Conservation (phyloP, 2,888 invertebrate species). For the Tolmerus cingulatus region DNA sequence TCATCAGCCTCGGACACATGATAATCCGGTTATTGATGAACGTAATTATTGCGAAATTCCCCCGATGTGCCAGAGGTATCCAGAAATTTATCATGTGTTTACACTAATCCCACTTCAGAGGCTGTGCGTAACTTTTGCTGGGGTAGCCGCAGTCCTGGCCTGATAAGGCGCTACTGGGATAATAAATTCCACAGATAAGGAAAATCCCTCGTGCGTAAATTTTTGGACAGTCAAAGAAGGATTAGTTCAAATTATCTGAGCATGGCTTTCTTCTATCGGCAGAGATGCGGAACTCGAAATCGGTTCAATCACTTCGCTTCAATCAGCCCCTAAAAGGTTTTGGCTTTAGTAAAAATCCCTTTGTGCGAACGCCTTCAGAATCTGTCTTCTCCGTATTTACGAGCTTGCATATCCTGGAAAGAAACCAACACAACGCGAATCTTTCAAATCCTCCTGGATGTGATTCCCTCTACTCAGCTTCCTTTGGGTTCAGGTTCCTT, state of each 20-base stretch:
- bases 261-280: neutral
- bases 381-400: neutral
- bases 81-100: constrained; percentile 39
- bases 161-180: constrained; percentile 9
- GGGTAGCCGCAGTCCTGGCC: neutral
- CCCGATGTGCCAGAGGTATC: constrained; percentile 23
- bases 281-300: constrained; percentile 3
- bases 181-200: constrained; percentile 25
- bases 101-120: constrained; percentile 30
- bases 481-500: neutral
- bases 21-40: constrained; percentile 43
- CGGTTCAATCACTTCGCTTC: constrained; percentile 40
- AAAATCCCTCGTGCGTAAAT: constrained; percentile 16
- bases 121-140: constrained; percentile 1
- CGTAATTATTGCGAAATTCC: constrained; percentile 34
- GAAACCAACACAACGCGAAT: constrained; percentile 1
- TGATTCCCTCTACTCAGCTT: neutral
- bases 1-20: neutral
- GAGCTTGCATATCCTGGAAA: neutral
- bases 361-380: neutral
- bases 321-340: constrained; percentile 41
- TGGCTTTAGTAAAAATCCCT: constrained; percentile 35
- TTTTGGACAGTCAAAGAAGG: constrained; percentile 31
- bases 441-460: constrained; percentile 4
- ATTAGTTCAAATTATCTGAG: constrained; percentile 32